Base-by-base conservation (phyloP, 2,113 vertebrate species). In the Odocoileus virginianus region DNA sequence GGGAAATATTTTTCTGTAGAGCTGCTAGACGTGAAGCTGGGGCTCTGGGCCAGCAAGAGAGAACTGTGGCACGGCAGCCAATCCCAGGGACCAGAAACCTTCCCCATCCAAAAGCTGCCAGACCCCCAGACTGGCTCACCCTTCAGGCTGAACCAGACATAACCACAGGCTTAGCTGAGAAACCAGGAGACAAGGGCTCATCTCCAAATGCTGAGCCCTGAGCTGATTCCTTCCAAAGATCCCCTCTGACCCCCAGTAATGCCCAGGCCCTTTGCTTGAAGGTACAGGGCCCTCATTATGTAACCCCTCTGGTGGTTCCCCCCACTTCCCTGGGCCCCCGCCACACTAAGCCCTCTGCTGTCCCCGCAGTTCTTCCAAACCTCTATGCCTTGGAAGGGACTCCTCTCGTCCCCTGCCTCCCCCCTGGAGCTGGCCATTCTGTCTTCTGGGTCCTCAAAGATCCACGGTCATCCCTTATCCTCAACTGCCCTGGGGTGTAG, bases 91-190 rank as follows among this genome's bases (percentile, higher is more conserved):
- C 94, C 85, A 95, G 88, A 93, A 96, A 88, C 47, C 50, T 71
- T 52, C 30, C 33, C 50, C 27, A 81, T 76, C 74, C 76, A 91
- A 88, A 74, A 95, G 87, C 71, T 91, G 76, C 89, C 95, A 94
- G 84, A 76, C 74, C 93, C 93, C 86, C 76, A 89, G 85, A 47
- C 54, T 79, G 76, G 83, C 71, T 93, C 96, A 64, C 33, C 67
- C 85, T 71, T 79, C 86, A 89, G 67, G n/a, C 89, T 79, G 76
- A 91, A 64, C 50, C 78, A 91, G 55, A 97, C 55, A 89, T 17
- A 95, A 96, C 60, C 86, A 93, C 88, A 95, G 60, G 86, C 50
- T 94, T 58, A 91, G 78, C 60, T 50, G 67, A 95, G 45, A 55
- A 67, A 57, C 64, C 58, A 61, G 74, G 57, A 97, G 90, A 76